Evolutionary conservation across 2,113 vertebrate genomes (phyloP).

Genomic region (Panthera leo): DNA sequence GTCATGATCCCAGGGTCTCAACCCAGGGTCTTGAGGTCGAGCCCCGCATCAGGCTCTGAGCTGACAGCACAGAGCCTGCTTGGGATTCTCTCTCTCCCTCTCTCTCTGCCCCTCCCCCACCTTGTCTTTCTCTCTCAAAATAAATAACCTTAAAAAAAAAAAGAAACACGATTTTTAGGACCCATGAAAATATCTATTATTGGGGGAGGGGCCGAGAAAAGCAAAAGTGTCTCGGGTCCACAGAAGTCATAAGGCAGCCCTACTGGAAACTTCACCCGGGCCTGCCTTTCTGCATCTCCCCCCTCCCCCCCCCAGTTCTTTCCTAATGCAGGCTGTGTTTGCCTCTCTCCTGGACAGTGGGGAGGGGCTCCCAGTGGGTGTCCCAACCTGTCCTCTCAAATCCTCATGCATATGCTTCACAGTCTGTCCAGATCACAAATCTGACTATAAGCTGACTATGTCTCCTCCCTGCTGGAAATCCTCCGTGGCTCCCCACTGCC

Average conservation of each 20-base stretch:
- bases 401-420: background rate
- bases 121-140: no score
- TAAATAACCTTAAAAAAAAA: no score
- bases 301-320: rapidly evolving
- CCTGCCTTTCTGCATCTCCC: no score
- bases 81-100: no score
- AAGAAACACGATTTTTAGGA: background rate
- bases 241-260: no score
- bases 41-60: no score
- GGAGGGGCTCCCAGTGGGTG: background rate
- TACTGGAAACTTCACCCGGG: background rate
- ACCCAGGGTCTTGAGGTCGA: no score
- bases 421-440: background rate
- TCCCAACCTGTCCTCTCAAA: background rate
- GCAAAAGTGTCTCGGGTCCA: background rate
- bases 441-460: background rate
- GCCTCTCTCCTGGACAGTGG: background rate
- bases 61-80: no score
- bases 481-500: background rate
- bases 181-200: background rate
- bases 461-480: background rate
- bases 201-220: background rate
- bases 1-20: no score
- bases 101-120: no score
- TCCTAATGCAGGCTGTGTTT: background rate